A percentile compares a stretch with the other conserved stretches of the same genome.
phyloP scores from a whole-genome alignment of 2,113 vertebrate genomes.

The Madoqua kirkii region DNA sequence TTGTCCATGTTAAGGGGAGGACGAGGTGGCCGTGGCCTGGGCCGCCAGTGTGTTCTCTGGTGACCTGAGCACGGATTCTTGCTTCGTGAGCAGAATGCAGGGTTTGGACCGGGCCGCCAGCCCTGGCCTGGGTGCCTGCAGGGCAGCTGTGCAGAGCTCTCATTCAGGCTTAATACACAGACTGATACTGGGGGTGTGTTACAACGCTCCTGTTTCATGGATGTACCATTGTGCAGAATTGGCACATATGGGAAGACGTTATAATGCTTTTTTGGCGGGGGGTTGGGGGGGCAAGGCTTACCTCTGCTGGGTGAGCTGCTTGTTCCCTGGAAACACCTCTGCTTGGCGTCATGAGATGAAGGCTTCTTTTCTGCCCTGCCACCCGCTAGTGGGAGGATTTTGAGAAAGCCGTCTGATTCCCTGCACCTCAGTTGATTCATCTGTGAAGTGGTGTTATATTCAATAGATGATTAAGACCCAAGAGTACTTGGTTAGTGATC shows the following conservation, averaged over 20 bases:
- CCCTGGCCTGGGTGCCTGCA: neutral
- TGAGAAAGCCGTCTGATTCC: too few species aligned
- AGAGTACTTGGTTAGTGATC: neutral
- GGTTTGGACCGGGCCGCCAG: neutral
- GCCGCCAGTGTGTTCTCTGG: neutral
- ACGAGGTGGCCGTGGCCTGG: neutral
- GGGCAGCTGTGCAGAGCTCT: too few species aligned
- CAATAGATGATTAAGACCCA: neutral
- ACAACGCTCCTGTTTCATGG: accelerated
- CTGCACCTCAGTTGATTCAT: neutral
- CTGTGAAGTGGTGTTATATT: neutral
- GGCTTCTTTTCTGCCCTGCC: neutral
- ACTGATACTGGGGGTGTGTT: too few species aligned
- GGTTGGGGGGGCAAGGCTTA: neutral
- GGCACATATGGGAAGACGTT: accelerated
- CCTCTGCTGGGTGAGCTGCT: neutral
- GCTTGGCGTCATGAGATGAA: neutral
- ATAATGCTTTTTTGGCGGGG: neutral
- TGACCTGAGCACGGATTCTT: neutral
- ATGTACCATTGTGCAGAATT: accelerated
- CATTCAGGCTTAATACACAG: accelerated
- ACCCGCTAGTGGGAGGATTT: neutral
- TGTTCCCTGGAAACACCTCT: neutral
- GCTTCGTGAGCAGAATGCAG: neutral
- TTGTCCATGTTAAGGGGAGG: neutral